Percentiles rank a stretch among this genome's conserved stretches.
These are phyloP conservation scores for Struthidea cinerea DNA, from an alignment of 2,113 vertebrate genomes.

Conservation along the genomic window DNA sequence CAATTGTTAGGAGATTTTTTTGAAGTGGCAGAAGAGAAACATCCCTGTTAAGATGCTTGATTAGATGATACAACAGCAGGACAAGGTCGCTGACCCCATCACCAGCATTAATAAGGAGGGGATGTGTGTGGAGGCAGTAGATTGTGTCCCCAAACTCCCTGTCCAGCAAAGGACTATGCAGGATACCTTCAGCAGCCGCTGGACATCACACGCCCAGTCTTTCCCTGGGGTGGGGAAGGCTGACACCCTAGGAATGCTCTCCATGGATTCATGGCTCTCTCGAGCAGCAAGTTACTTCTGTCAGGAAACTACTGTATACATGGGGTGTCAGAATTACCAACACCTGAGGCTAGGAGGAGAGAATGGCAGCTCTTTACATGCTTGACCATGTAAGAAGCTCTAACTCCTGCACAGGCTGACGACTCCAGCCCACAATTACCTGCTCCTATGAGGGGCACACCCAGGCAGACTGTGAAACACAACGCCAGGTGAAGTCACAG, in stretches of 20 bases:
- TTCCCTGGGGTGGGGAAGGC: not conserved
- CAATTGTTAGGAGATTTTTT: not conserved
- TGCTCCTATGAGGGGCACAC: fast-evolving
- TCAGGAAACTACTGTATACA: not conserved
- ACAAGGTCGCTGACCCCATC: fast-evolving
- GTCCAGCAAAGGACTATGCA: not conserved
- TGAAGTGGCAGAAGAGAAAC: not conserved
- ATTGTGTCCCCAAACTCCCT: not conserved
- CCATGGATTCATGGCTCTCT: not conserved
- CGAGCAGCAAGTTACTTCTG: fast-evolving
- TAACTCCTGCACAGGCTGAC: not conserved
- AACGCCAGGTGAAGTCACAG: not conserved
- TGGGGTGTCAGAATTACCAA: fast-evolving
- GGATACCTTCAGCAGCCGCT: not conserved
- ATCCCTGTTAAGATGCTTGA: not conserved
- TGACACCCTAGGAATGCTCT: not conserved
- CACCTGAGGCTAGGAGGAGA: not conserved
- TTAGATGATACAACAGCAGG: not conserved
- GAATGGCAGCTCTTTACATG: not conserved
- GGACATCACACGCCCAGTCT: fast-evolving
- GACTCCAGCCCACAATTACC: not conserved
- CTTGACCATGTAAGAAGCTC: not conserved
- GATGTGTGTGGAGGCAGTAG: not conserved
- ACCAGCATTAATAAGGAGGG: not conserved
- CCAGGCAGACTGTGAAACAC: not conserved